These are phyloP conservation scores for Napeogenes sylphis DNA, from an alignment of 2,888 invertebrate genomes.

Conservation along the genomic window DNA sequence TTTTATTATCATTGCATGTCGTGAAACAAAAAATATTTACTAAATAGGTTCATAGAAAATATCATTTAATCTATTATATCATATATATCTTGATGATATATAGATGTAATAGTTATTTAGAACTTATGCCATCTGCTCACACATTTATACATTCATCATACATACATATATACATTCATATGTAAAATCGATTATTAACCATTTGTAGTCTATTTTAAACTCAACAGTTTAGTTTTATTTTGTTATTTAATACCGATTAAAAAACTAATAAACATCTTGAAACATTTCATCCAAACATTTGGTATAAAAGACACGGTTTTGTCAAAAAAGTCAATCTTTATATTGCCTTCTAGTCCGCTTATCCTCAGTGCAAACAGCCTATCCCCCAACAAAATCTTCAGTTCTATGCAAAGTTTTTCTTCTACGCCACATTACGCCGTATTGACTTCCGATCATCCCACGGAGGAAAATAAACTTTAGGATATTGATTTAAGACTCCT, in stretches of 20 bases:
- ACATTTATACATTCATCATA: no score
- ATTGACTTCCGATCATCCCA: conserved; percentile 20
- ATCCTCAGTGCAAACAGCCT: conserved; percentile 40
- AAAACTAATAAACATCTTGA: no score
- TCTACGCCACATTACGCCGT: conserved; percentile 43
- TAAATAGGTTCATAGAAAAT: neutral
- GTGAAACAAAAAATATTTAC: neutral
- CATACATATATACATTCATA: no score
- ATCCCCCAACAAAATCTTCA: conserved; percentile 44
- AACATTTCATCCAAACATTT: no score
- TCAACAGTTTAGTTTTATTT: no score
- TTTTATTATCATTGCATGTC: conserved; percentile 3
- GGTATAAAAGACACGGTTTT: neutral
- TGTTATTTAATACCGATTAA: no score
- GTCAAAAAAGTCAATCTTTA: conserved; percentile 3
- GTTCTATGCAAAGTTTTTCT: conserved; percentile 45
- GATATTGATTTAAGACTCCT: conserved; percentile 26
- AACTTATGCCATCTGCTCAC: no score
- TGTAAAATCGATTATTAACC: no score
- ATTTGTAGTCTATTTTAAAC: no score
- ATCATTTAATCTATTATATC: neutral
- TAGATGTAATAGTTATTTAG: no score
- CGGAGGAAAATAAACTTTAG: conserved; percentile 27
- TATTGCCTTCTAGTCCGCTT: conserved; percentile 3
- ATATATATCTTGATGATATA: no score